Percentiles rank a stretch among this genome's conserved stretches.
These are phyloP conservation scores for Gracilinanus agilis DNA, from an alignment of 2,113 vertebrate genomes.

Conservation along the genomic window DNA sequence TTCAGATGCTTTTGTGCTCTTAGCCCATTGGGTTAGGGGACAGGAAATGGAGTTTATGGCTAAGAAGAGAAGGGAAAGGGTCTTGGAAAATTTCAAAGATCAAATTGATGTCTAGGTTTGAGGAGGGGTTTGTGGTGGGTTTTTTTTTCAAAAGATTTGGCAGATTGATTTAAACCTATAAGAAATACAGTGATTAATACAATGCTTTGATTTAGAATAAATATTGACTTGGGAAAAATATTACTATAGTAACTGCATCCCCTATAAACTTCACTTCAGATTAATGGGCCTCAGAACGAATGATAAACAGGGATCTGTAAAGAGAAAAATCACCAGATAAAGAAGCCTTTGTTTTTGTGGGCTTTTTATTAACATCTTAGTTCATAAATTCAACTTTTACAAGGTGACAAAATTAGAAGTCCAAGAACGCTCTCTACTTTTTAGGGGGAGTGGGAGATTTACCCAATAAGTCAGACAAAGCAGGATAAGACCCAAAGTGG, in stretches of 20 bases:
- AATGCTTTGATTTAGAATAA: slow-evolving; percentile 58
- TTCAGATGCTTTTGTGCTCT: slow-evolving; percentile 49
- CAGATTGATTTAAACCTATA: slow-evolving; percentile 20
- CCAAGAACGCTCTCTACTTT: slow-evolving; percentile 32
- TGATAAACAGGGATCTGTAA: slow-evolving; percentile 36
- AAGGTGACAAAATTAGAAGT: slow-evolving; percentile 59
- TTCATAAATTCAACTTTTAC: slow-evolving; percentile 57
- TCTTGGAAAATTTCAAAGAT: slow-evolving; percentile 56
- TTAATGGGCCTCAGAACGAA: slow-evolving; percentile 40
- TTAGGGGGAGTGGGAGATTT: neutral
- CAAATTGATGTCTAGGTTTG: slow-evolving; percentile 13
- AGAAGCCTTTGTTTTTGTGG: slow-evolving; percentile 21
- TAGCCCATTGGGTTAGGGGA: neutral
- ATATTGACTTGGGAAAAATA: slow-evolving; percentile 44
- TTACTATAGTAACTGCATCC: slow-evolving; percentile 42
- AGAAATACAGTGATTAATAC: slow-evolving; percentile 37
- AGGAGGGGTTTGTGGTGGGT: neutral
- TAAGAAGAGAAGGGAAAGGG: slow-evolving; percentile 54
- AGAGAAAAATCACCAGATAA: slow-evolving; percentile 38
- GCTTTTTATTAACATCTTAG: slow-evolving; percentile 51
- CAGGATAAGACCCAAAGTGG: neutral
- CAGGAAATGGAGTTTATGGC: slow-evolving; percentile 57
- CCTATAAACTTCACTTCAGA: slow-evolving; percentile 50
- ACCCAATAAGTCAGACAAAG: slow-evolving; percentile 45
- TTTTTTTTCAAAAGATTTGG: slow-evolving; percentile 62